phyloP scores from a whole-genome alignment of 2,113 vertebrate species.

The Lagopus muta region DNA sequence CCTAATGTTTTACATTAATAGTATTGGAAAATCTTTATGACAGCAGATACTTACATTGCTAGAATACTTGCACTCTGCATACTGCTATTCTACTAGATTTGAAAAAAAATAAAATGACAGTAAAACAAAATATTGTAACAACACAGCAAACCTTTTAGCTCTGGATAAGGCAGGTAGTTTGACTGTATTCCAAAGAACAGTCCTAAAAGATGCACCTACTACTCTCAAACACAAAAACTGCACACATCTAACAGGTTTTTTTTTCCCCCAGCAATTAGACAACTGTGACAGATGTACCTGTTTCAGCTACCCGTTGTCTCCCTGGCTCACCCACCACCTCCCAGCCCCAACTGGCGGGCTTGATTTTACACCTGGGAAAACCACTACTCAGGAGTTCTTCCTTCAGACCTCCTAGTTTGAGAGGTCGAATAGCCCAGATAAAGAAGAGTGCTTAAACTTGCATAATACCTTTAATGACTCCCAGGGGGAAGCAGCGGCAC shows the following conservation, averaged over 20 bases:
- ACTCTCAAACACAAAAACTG: background rate
- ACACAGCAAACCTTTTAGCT: background rate
- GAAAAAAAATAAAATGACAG: background rate
- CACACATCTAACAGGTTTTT: background rate
- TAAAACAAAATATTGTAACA: background rate
- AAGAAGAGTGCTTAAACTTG: conserved; percentile 68
- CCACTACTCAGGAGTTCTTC: conserved; percentile 54
- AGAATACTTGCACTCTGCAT: background rate
- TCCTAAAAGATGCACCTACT: background rate
- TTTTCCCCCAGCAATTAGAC: background rate
- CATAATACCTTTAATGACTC: conserved; percentile 67
- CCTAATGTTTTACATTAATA: conserved; percentile 21
- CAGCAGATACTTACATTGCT: background rate
- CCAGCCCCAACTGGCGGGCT: background rate
- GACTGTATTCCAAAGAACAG: background rate
- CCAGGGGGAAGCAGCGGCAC: conserved; percentile 41
- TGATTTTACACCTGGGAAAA: conserved; percentile 64
- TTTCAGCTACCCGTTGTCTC: background rate
- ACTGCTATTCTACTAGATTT: background rate
- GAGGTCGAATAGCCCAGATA: conserved; percentile 70
- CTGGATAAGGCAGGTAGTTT: background rate
- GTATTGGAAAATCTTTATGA: conserved; percentile 26
- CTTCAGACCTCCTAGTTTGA: conserved; percentile 41
- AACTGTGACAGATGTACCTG: conserved; percentile 8
- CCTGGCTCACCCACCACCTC: background rate